These are phyloP conservation scores for Siniperca scherzeri DNA, from an alignment of 2,797 vertebrate genomes.

Conservation along the genomic window DNA sequence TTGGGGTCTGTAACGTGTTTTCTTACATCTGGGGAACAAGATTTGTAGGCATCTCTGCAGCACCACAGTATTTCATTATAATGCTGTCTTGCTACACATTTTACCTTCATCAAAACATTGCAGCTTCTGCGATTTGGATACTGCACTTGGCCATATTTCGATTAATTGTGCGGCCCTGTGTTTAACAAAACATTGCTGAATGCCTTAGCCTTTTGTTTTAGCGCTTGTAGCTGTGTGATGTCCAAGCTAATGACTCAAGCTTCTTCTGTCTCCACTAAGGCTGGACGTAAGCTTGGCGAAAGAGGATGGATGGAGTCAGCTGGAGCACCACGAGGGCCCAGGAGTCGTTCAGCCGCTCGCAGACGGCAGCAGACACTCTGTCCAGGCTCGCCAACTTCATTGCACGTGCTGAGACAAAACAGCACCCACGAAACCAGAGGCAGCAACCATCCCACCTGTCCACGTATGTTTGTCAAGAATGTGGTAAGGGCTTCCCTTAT, in stretches of 20 bases:
- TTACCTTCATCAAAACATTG: too few species aligned
- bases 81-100: too few species aligned
- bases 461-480: constrained; percentile 69
- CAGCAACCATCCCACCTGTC: constrained; percentile 25
- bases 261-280: neutral
- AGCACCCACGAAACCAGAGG: constrained; percentile 36
- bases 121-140: too few species aligned
- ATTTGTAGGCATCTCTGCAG: too few species aligned
- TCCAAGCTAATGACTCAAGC: neutral
- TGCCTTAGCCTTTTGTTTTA: neutral
- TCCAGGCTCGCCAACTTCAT: constrained; percentile 82
- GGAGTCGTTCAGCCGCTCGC: constrained; percentile 68
- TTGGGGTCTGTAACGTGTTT: too few species aligned
- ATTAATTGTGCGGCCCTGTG: too few species aligned
- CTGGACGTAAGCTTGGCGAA: constrained; percentile 32
- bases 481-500: constrained; percentile 65
- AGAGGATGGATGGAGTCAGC: constrained; percentile 81
- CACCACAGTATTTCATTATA: too few species aligned
- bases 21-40: too few species aligned
- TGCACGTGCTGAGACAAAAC: constrained; percentile 70
- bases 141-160: too few species aligned
- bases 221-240: too few species aligned
- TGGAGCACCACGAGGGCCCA: constrained; percentile 69
- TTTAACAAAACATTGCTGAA: too few species aligned
- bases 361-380: constrained; percentile 67